A percentile compares a stretch with the other conserved stretches of the same genome.
phyloP scores from a whole-genome alignment of 2,888 invertebrate species.

The Brenthis daphne region DNA sequence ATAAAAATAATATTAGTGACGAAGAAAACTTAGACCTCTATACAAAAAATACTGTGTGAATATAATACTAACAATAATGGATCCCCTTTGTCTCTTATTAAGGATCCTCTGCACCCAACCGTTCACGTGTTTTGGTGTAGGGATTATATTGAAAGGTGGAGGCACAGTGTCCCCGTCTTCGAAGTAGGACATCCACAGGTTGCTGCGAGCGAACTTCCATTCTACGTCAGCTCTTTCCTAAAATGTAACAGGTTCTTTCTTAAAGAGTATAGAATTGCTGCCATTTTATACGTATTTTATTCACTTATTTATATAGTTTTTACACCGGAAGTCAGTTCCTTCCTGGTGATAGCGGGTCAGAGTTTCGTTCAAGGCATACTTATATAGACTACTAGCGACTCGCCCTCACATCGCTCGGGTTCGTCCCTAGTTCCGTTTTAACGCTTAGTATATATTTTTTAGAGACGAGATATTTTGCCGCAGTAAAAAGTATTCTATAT shows the following conservation, averaged over 20 bases:
- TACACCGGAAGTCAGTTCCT: no score
- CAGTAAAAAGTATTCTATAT: no score
- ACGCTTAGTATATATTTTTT: no score
- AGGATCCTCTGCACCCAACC: constrained; percentile 64
- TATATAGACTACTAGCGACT: neutral
- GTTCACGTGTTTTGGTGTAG: constrained; percentile 89
- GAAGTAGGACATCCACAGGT: constrained; percentile 98
- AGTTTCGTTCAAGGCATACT: neutral
- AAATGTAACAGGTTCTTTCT: neutral
- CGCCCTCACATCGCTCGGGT: no score
- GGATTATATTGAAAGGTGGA: constrained; percentile 96
- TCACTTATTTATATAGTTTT: neutral
- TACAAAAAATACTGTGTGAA: neutral
- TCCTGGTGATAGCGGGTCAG: no score
- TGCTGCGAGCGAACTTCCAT: constrained; percentile 98
- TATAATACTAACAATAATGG: constrained; percentile 64
- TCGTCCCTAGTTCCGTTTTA: no score
- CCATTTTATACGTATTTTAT: no score
- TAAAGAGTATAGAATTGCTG: no score
- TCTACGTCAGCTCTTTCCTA: constrained; percentile 97
- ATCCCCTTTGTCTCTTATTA: constrained; percentile 61
- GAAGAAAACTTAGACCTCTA: no score
- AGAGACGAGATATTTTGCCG: no score
- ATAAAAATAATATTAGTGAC: no score
- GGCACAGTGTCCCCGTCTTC: constrained; percentile 96